These are phyloP conservation scores for Synergus japonicus DNA, from an alignment of 2,888 invertebrate species.

Conservation along the genomic window DNA sequence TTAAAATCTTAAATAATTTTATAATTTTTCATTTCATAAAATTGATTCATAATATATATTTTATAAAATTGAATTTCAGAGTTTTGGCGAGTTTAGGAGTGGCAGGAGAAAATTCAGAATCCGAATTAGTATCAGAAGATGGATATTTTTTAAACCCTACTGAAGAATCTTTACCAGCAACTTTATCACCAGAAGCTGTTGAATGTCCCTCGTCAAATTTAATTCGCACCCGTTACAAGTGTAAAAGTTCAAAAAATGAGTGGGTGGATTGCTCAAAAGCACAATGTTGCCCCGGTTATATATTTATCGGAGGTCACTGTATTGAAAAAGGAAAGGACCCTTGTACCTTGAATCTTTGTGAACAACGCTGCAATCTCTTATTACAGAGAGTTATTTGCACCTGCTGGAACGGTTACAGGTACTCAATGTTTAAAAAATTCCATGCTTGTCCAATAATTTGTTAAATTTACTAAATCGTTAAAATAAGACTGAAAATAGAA, in stretches of 20 bases:
- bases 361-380: conserved; percentile 83
- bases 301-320: conserved; percentile 82
- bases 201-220: conserved; percentile 82
- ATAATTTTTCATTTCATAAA: neutral
- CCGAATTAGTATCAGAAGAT: conserved; percentile 2
- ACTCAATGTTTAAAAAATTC: neutral
- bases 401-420: conserved; percentile 81
- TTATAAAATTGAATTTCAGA: neutral
- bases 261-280: conserved; percentile 82
- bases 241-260: conserved; percentile 79
- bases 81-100: neutral
- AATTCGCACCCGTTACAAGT: conserved; percentile 81
- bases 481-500: neutral
- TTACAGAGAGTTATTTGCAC: conserved; percentile 83
- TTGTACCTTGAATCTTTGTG: conserved; percentile 82
- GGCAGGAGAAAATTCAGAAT: neutral
- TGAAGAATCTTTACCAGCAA: conserved; percentile 27
- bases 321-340: conserved; percentile 81
- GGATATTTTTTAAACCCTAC: conserved; percentile 11
- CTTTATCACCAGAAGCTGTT: conserved; percentile 64
- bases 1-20: neutral
- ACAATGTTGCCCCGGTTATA: conserved; percentile 83
- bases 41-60: neutral
- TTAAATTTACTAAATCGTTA: no score
- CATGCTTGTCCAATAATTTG: neutral